Evolutionary conservation across 1,140 invertebrate genomes (phyloP), one percentile per base, ranked within the genome.

Genomic region (Triops cancriformis): DNA sequence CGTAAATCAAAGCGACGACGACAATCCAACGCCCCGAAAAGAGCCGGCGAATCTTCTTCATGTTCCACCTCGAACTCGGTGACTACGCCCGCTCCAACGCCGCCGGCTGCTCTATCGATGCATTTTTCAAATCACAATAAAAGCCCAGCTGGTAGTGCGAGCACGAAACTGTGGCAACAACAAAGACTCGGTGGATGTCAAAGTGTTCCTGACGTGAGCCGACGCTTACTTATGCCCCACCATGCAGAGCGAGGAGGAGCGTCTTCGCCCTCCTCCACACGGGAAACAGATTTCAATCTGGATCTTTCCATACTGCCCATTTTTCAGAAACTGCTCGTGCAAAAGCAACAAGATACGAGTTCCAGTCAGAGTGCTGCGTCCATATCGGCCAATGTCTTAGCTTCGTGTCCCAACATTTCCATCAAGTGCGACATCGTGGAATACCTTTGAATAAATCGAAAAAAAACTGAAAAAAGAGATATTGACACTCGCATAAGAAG

Each of bases 381-480:
- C 27, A 77, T 76, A 23, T 43, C 26, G 31, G 75, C 51, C 26
- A 75, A 23, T 23, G 76, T 10, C 37, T 73, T 94, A 75, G 89
- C 93, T 80, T 95, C 93, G 80, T 96, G 94, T 85, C 94, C 94
- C 9, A 96, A 95, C 87, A 95, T 96, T 86, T 94, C 94, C 42
- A 95, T 97, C 81, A 97, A 96, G 85, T 96, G 94, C 87, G 94
- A 97, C 88, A 96, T 97, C 81, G 94, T 96, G 80, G 94, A 96
- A 83, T 96, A 96, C 86, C 89, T 96, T 84, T 96, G 92, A 84
- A 78, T 73, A 79, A 51, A 72, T 37, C 73, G 73, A 64, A 64
- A 18, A 64, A 23, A 64, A 64, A 64, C 51, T 14, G 31, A 79
- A 79, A 80, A 77, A 80, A 79, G 80, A 80, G 80, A 80, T 14